Evolutionary conservation across 2,888 invertebrate species (phyloP), one percentile per base, ranked within the genome.

Genomic region (Halictus quadricinctus): DNA sequence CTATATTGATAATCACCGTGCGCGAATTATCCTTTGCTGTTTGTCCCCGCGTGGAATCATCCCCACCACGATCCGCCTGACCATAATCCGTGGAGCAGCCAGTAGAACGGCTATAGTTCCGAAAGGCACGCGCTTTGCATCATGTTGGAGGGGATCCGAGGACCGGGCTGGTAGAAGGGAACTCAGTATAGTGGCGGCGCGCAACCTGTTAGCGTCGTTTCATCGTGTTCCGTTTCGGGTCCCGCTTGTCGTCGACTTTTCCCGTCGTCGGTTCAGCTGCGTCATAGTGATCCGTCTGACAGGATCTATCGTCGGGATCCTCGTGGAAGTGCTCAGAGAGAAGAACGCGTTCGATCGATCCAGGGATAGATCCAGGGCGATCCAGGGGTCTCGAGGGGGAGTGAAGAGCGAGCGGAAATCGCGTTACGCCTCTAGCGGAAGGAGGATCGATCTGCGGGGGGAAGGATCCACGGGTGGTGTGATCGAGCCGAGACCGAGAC

Each of bases 131-230:
- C 74, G 76, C 58, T 46, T n/a, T 48, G 72, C 73, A 64, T 29
- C 12, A 1, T 72, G 36, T 66, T 58, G 72, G 72, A 77, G 79
- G 86, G 85, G 89, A 83, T 64, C 7, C 64, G 54, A 85, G 74
- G 83, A 80, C 70, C 84, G 82, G 83, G 73, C 81, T 72, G 82
- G 82, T 81, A 83, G 66, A 81, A 86, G 87, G 86, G 85, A 88
- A 88, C 87, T 91, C 93, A 94, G 94, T 94, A 89, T 89, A 88
- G 78, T 75, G 88, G 91, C 91, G 93, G 88, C 92, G 92, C 91
- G 93, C 93, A 91, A 91, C 89, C 89, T 87, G 92, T 91, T 87
- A 86, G 85, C 88, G 84, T 91, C 87, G 90, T 80, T 80, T 69
- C 70, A 21, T 54, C 36, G 72, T 43, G 13, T 13, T 4, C 43